phyloP scores from a whole-genome alignment of 2,888 invertebrate species.

The Serrognathus titanus region DNA sequence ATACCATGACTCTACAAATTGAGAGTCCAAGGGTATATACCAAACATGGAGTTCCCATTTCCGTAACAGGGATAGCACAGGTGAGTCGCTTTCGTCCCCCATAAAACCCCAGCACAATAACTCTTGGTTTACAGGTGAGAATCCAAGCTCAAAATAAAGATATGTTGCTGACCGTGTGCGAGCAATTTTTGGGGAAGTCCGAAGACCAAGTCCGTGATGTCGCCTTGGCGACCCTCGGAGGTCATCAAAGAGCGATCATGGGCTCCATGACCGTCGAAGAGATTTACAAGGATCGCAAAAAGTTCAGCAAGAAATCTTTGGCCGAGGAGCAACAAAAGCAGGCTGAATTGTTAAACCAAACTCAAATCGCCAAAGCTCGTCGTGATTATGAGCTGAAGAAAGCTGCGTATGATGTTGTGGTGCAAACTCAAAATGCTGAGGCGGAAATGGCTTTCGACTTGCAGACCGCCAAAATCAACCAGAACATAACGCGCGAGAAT shows the following conservation, averaged over 20 bases:
- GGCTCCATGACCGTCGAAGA: constrained; percentile 91
- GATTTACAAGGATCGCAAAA: constrained; percentile 88
- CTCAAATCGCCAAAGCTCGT: constrained; percentile 90
- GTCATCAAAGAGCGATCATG: constrained; percentile 89
- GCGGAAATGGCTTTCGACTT: constrained; percentile 85
- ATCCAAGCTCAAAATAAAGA: constrained; percentile 79
- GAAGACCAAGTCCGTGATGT: constrained; percentile 81
- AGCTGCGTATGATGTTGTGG: constrained; percentile 90
- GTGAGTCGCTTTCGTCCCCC: neutral
- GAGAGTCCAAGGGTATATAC: constrained; percentile 90
- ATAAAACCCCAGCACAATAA: neutral
- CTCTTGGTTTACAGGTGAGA: constrained; percentile 63
- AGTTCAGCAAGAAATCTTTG: constrained; percentile 87
- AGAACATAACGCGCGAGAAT: constrained; percentile 80
- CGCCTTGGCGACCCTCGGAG: constrained; percentile 81
- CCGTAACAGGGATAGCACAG: constrained; percentile 83
- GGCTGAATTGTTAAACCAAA: constrained; percentile 82
- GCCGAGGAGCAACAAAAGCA: constrained; percentile 93
- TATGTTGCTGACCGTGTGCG: constrained; percentile 81
- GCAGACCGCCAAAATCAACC: constrained; percentile 88
- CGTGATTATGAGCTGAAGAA: constrained; percentile 92
- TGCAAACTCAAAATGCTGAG: constrained; percentile 85
- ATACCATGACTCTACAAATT: constrained; percentile 91
- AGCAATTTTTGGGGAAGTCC: constrained; percentile 82
- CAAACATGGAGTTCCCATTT: constrained; percentile 87